phyloP scores from a whole-genome alignment of 2,888 invertebrate genomes.

The Lithophane socia region DNA sequence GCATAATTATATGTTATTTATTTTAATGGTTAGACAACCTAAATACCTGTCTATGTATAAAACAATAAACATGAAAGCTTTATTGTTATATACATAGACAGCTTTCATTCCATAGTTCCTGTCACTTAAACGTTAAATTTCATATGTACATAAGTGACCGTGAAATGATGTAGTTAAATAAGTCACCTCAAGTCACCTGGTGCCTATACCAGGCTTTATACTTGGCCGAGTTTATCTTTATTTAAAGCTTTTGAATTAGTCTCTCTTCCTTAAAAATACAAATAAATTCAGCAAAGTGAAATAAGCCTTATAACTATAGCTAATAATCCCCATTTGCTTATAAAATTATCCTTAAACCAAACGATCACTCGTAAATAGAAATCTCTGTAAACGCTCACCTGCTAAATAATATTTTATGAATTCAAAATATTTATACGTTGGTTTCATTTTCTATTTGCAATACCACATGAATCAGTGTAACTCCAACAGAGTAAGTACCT shows the following conservation, averaged over 20 bases:
- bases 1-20: not conserved
- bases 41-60: not conserved
- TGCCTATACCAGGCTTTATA: not conserved
- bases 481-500: conserved; percentile 6
- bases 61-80: too few relatives aligned
- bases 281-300: not conserved
- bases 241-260: not conserved
- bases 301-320: not conserved
- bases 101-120: not conserved
- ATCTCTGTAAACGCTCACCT: not conserved
- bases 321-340: not conserved
- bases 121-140: not conserved
- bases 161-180: too few relatives aligned
- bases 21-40: not conserved
- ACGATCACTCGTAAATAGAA: not conserved
- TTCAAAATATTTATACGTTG: not conserved
- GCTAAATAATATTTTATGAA: not conserved
- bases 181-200: not conserved
- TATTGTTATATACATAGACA: too few relatives aligned
- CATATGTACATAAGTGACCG: not conserved
- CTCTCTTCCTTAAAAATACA: not conserved
- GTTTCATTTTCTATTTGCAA: conserved; percentile 5
- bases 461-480: not conserved
- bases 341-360: not conserved
- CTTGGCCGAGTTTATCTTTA: not conserved